Evolutionary conservation across 2,888 invertebrate genomes (phyloP).

Genomic region (Microplitis deprimator): DNA sequence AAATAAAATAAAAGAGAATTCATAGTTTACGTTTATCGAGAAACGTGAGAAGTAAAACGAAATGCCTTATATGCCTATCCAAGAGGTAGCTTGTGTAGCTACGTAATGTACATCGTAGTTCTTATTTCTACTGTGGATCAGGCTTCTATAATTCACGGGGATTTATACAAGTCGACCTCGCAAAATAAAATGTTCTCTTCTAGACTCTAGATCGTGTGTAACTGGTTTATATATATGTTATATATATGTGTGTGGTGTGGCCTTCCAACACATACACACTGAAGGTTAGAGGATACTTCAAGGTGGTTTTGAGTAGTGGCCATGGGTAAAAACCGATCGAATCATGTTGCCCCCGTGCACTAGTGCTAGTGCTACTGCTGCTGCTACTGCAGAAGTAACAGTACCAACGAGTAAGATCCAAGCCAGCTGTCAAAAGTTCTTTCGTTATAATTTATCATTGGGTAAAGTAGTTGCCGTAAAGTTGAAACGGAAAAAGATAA

Average conservation of each 20-base stretch:
- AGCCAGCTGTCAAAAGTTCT: constrained; percentile 46
- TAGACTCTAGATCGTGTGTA: not conserved
- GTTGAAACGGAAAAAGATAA: constrained; percentile 42
- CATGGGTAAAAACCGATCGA: constrained; percentile 23
- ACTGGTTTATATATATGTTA: not conserved
- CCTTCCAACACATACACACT: constrained; percentile 23
- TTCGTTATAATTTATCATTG: constrained; percentile 48
- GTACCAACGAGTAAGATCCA: constrained; percentile 15
- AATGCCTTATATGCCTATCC: constrained; percentile 1
- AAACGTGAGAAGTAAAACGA: constrained; percentile 20
- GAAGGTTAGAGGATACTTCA: constrained; percentile 32
- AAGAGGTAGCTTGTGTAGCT: not conserved
- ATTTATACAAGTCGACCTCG: constrained; percentile 39
- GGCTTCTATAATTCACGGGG: constrained; percentile 38
- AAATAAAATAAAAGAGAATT: not conserved
- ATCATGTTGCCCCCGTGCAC: not conserved
- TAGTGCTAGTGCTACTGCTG: not conserved
- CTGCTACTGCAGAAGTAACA: not conserved
- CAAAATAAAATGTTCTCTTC: constrained; percentile 39
- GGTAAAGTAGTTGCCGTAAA: constrained; percentile 38
- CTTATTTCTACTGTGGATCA: constrained; percentile 20
- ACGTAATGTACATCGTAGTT: not conserved
- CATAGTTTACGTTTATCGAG: constrained; percentile 33
- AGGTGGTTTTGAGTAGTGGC: constrained; percentile 37
- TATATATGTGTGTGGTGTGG: not conserved